Evolutionary conservation across 2,797 vertebrate species (phyloP).

Genomic region (Aotus griseimembra): DNA sequence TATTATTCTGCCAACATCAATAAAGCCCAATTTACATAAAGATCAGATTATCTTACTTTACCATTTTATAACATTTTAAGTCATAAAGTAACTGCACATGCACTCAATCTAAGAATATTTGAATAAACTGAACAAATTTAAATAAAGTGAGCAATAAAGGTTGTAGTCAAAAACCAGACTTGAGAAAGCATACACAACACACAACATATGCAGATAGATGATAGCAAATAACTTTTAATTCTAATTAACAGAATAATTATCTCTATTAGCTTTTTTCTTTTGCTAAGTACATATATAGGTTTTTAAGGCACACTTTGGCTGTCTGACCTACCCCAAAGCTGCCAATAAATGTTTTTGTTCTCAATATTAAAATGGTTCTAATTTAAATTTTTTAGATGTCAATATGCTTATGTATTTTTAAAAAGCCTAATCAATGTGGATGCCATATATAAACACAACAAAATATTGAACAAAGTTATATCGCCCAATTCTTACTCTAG

Average conservation of each 20-base stretch:
- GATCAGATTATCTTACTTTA: neutral
- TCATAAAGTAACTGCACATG: neutral
- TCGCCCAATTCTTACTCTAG: neutral
- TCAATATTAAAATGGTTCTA: neutral
- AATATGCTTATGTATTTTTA: neutral
- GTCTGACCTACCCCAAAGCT: neutral
- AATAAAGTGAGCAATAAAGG: neutral
- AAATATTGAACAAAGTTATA: neutral
- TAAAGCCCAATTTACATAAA: neutral
- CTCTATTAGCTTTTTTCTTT: too few species aligned
- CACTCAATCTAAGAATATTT: neutral
- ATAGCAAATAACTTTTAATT: conserved; percentile 7
- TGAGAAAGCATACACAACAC: neutral
- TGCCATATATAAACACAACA: neutral
- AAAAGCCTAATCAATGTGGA: neutral
- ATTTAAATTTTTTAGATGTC: neutral
- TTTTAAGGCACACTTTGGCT: neutral
- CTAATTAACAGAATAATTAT: neutral
- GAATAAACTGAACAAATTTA: neutral
- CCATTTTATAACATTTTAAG: neutral
- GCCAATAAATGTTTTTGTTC: neutral
- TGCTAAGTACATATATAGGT: neutral
- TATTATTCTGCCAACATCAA: neutral
- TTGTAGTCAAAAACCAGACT: neutral
- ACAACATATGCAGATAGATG: neutral